phyloP scores from a whole-genome alignment of 2,888 invertebrate genomes.

The Theretra japonica region DNA sequence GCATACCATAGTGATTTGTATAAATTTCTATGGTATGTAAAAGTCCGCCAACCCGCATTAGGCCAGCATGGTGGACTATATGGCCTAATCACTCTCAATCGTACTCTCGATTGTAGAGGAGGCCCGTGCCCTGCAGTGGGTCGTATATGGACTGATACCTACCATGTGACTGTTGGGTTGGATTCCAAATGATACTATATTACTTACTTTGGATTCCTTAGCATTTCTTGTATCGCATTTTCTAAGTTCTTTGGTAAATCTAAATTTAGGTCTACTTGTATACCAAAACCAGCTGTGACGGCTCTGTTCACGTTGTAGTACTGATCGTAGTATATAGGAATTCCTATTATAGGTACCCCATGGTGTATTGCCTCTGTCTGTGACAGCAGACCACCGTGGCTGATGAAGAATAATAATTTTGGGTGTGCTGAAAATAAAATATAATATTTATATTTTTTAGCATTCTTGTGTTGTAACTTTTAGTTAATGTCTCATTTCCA shows the following conservation, averaged over 20 bases:
- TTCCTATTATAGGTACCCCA: slow-evolving; percentile 59
- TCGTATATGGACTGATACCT: no score
- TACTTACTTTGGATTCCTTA: slow-evolving; percentile 50
- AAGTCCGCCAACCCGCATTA: no score
- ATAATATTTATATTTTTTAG: no score
- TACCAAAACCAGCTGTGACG: slow-evolving; percentile 55
- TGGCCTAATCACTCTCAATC: no score
- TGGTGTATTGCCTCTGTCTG: slow-evolving; percentile 60
- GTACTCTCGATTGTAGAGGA: no score
- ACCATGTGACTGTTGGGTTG: no score
- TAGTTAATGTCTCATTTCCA: no score
- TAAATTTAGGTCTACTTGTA: slow-evolving; percentile 50
- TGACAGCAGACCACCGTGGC: slow-evolving; percentile 62
- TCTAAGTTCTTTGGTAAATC: slow-evolving; percentile 52
- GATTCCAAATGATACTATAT: background rate
- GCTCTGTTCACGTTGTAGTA: slow-evolving; percentile 60
- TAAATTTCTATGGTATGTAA: no score
- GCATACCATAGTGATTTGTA: no score
- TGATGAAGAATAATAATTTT: slow-evolving; percentile 54
- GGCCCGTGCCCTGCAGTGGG: no score
- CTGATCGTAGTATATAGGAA: slow-evolving; percentile 64
- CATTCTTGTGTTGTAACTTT: no score
- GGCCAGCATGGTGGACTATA: no score
- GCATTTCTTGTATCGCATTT: slow-evolving; percentile 52
- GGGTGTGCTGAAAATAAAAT: slow-evolving; percentile 55